Conservation (phyloP, 2,888 invertebrate genomes). For the Heliconius aoede region DNA sequence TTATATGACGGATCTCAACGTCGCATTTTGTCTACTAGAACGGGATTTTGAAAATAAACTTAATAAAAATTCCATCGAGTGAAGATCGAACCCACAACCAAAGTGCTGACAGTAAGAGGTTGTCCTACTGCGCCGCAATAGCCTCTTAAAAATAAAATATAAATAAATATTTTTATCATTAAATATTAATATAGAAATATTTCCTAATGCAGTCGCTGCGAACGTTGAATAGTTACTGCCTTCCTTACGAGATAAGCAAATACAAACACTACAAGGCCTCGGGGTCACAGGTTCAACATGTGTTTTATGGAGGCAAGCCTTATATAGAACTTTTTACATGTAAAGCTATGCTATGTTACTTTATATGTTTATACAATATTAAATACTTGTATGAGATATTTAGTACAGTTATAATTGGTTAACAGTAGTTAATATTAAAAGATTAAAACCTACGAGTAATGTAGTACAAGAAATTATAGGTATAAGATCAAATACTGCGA, state of each 20-base stretch:
- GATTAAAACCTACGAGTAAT: no score
- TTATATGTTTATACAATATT: background rate
- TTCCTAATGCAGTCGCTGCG: background rate
- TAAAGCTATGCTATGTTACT: background rate
- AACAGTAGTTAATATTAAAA: no score
- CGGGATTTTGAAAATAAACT: background rate
- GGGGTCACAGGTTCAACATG: slow-evolving; percentile 32
- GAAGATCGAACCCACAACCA: background rate
- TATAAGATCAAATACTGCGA: no score
- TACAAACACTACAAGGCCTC: slow-evolving; percentile 15
- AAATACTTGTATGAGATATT: background rate
- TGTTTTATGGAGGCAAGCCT: slow-evolving; percentile 26
- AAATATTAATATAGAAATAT: background rate
- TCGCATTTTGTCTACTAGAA: no score
- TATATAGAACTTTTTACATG: background rate
- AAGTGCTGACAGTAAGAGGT: background rate
- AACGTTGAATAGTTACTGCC: slow-evolving; percentile 4
- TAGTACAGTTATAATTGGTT: background rate
- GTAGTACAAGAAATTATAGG: no score
- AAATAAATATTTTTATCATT: background rate
- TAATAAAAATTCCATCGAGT: background rate
- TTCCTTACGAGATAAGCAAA: slow-evolving; percentile 34
- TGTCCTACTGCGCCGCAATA: background rate
- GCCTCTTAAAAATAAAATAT: background rate
- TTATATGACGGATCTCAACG: no score